Evolutionary conservation across 2,113 vertebrate genomes (phyloP).

Genomic region (Albula goreensis): DNA sequence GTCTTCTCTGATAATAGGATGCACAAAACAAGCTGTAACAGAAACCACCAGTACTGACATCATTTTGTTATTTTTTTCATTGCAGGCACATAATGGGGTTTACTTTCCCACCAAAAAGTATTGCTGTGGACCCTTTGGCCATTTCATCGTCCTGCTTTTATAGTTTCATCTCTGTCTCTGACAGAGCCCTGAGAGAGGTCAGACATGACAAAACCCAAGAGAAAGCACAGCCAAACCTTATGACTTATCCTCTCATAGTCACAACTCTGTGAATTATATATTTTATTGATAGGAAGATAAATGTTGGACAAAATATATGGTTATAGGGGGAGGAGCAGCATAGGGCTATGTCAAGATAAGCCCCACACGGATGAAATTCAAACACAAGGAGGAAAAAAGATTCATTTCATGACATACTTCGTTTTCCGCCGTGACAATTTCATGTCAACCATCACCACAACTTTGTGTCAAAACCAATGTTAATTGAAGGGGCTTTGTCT

Average conservation of each 20-base stretch:
- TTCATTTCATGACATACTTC: neutral
- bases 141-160: slow-evolving; percentile 34
- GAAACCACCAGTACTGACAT: neutral
- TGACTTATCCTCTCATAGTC: neutral
- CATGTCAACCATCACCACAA: neutral
- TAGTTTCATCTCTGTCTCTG: neutral
- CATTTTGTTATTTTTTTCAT: slow-evolving; percentile 32
- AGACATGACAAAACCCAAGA: neutral
- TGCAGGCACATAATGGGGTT: slow-evolving; percentile 34
- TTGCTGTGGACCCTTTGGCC: neutral
- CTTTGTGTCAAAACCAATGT: slow-evolving; percentile 8
- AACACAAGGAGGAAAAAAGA: neutral
- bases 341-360: neutral
- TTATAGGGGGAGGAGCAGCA: neutral
- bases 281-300: neutral
- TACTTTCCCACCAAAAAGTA: slow-evolving; percentile 35
- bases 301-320: neutral
- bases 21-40: too few species aligned
- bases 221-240: neutral
- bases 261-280: neutral
- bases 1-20: too few species aligned
- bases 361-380: neutral
- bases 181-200: neutral
- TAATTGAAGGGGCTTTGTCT: slow-evolving; percentile 29
- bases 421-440: neutral